These are phyloP conservation scores for Drosophila algonquin DNA, from an alignment of 2,888 invertebrate species.

Conservation along the genomic window DNA sequence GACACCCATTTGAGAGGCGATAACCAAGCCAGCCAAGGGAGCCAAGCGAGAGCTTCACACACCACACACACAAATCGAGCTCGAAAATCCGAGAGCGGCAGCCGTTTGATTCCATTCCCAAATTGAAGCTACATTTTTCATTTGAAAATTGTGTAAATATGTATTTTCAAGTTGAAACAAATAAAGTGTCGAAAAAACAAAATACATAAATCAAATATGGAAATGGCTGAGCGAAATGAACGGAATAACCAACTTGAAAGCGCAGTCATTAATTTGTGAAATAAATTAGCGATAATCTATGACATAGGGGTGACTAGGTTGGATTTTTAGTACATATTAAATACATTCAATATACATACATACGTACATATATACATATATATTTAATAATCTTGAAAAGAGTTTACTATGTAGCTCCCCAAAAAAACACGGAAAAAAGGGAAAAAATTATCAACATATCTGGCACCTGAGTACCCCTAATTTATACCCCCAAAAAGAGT, in stretches of 20 bases:
- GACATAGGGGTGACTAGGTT: slow-evolving; percentile 17
- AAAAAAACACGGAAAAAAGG: too few relatives aligned
- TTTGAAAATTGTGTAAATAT: slow-evolving; percentile 64
- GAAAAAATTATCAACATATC: background rate
- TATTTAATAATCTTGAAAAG: background rate
- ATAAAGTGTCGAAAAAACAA: slow-evolving; percentile 66
- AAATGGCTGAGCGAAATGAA: slow-evolving; percentile 37
- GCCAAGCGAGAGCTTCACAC: background rate
- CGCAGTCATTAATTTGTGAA: slow-evolving; percentile 53
- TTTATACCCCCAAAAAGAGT: background rate
- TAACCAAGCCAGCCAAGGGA: slow-evolving; percentile 41
- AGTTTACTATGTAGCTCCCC: background rate
- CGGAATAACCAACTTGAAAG: slow-evolving; percentile 42
- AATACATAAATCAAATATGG: slow-evolving; percentile 49
- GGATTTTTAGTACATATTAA: background rate
- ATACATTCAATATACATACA: background rate
- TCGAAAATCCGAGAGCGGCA: slow-evolving; percentile 21
- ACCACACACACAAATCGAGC: slow-evolving; percentile 17
- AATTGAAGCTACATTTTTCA: slow-evolving; percentile 70
- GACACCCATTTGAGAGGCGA: slow-evolving; percentile 58
- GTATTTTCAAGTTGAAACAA: slow-evolving; percentile 44
- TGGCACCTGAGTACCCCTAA: slow-evolving; percentile 18
- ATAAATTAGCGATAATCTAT: slow-evolving; percentile 33
- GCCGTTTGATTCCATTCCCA: slow-evolving; percentile 56
- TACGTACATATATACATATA: too few relatives aligned